A percentile compares a stretch with the other conserved stretches of the same genome.
Conservation (phyloP, 1,140 invertebrate genomes). For the Alviniconcha marisindica region DNA sequence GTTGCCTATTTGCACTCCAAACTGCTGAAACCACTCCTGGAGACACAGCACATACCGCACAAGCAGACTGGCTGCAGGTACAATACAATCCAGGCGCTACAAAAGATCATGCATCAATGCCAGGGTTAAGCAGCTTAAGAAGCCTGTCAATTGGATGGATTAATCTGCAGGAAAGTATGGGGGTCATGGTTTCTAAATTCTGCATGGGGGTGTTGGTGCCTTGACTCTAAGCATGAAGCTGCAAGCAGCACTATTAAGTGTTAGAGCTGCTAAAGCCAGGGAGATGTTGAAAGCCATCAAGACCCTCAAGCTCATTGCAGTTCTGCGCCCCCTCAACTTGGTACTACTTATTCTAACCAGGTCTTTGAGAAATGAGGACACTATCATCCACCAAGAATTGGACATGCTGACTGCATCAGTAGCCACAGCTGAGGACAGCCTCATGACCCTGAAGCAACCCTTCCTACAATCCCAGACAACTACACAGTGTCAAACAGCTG, state of each 20-base stretch:
- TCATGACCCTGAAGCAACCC: neutral
- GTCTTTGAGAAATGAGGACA: constrained; percentile 38
- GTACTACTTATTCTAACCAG: constrained; percentile 16
- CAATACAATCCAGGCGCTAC: constrained; percentile 29
- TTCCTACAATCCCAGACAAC: neutral
- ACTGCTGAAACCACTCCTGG: constrained; percentile 17
- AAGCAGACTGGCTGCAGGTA: constrained; percentile 38
- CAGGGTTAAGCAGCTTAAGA: constrained; percentile 39
- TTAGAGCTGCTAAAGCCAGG: constrained; percentile 13
- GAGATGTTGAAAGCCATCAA: constrained; percentile 32
- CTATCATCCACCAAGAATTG: constrained; percentile 27
- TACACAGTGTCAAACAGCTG: neutral
- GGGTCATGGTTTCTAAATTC: constrained; percentile 23
- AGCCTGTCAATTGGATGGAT: constrained; percentile 41
- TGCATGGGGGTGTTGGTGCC: constrained; percentile 33
- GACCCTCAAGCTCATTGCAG: constrained; percentile 25
- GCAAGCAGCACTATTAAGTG: constrained; percentile 33
- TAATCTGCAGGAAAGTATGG: constrained; percentile 33
- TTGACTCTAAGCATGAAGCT: constrained; percentile 35
- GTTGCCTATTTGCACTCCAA: constrained; percentile 29
- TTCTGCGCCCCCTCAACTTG: constrained; percentile 25
- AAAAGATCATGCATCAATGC: constrained; percentile 32
- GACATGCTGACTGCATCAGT: constrained; percentile 29
- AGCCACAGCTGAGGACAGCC: neutral
- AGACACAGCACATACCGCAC: neutral